These are phyloP conservation scores for Percina caprodes DNA, from an alignment of 2,113 vertebrate species.

Conservation along the genomic window DNA sequence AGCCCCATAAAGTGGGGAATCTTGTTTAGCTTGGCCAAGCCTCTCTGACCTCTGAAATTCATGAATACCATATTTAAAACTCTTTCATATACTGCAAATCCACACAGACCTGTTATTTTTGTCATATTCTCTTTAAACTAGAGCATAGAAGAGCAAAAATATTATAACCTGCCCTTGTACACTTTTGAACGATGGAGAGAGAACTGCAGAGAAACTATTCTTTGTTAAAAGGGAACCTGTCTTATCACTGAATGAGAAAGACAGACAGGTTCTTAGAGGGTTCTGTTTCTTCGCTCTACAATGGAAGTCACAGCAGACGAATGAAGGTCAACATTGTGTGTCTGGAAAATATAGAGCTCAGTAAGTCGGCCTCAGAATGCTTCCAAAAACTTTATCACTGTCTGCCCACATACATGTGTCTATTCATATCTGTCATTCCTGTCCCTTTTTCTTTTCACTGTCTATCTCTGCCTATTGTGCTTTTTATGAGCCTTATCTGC, in stretches of 20 bases:
- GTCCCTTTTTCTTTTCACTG: conserved; percentile 41
- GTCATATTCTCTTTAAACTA: conserved; percentile 53
- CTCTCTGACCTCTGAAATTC: conserved; percentile 62
- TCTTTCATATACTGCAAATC: conserved; percentile 69
- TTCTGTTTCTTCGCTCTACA: conserved; percentile 62
- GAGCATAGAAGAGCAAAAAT: conserved; percentile 51
- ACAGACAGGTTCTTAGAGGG: conserved; percentile 64
- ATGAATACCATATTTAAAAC: conserved; percentile 73
- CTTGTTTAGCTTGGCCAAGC: conserved; percentile 77
- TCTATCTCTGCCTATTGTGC: conserved; percentile 42
- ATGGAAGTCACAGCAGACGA: conserved; percentile 53
- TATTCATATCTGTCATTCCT: conserved; percentile 47
- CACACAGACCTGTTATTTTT: conserved; percentile 69
- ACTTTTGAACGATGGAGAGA: conserved; percentile 56
- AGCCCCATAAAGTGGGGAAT: conserved; percentile 69
- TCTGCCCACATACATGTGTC: conserved; percentile 52
- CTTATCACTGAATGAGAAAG: conserved; percentile 74
- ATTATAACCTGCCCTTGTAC: conserved; percentile 57
- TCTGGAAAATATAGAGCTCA: conserved; percentile 64
- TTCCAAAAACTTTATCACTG: conserved; percentile 59
- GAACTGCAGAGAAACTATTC: conserved; percentile 52
- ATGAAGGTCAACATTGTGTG: conserved; percentile 53
- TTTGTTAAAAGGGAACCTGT: conserved; percentile 67
- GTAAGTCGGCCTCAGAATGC: conserved; percentile 29
- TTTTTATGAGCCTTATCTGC: conserved; percentile 28